Evolutionary conservation across 2,113 vertebrate genomes (phyloP), one percentile per base, ranked within the genome.

Genomic region (Poecilia latipinna): DNA sequence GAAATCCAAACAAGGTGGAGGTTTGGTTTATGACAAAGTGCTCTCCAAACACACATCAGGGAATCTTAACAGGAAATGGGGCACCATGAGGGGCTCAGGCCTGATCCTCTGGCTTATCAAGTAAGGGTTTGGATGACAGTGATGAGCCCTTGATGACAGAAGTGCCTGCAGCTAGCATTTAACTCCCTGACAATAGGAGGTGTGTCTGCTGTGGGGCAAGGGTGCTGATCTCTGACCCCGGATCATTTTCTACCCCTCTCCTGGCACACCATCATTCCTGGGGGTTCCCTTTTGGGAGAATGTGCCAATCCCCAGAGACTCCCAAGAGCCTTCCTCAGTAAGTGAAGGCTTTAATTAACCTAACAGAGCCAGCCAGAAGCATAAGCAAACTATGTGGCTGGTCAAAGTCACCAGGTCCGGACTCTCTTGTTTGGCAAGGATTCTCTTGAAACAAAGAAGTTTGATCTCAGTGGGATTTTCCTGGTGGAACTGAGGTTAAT

Each of bases 141-240:
- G 92, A 92, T 89, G 89, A 87, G 78, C 65, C 79, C 61, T 68
- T 83, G 93, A 82, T 94, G 92, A 94, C 90, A 90, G 90, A 61
- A 61, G 68, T 63, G 85, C 91, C 94, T 77, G 82, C 51, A 78
- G 92, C 80, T 48, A 79, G 17, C 37, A 74, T 88, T 90, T 86
- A 86, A 85, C 77, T 86, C 81, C 76, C 77, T 69, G 62, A 84
- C 85, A 87, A 84, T 48, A 73, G 80, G 82, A 71, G 78, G 86
- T 77, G 86, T 80, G 82, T 75, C 66, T 70, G 83, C 35, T 61
- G 61, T 15, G 51, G 37, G 66, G 42, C 62, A 78, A 64, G 62
- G 42, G 62, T 75, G 64, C 39, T 84, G 89, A 91, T 74, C 91
- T 89, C 79, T 91, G 88, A 93, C 89, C 91, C 86, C 65, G 74